Evolutionary conservation across 2,113 vertebrate genomes (phyloP), one percentile per base, ranked within the genome.

Genomic region (Dendropsophus ebraccatus): DNA sequence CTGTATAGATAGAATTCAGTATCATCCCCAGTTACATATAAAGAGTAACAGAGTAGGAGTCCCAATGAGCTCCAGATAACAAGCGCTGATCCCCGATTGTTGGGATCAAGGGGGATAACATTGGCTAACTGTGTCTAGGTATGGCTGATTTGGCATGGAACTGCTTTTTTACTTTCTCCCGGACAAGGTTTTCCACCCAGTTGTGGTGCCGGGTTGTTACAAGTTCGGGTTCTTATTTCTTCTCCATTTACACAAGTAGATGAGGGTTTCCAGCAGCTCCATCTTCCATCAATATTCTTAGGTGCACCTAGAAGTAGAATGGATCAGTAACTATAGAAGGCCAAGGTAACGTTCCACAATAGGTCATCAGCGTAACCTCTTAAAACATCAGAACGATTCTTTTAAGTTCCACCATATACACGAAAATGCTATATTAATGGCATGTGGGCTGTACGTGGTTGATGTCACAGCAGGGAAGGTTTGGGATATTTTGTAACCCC

Each of bases 211-310:
- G 83, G 90, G 80, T 92, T 92, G 67, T 93, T 95, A 84, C 74
- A 76, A 9, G 23, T n/a, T 0, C 94, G 94, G 17, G 88, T 94
- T 45, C 93, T 92, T 49, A 25, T 90, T 2, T 32, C 92, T 87
- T 88, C 91, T 21, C 81, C 88, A 35, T 85, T 76, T 2, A 13
- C 87, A 10, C 94, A 97, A 11, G 4, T 0, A 11, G 92, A 92
- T 93, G 93, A 95, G 35, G 77, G 0, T 28, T 92, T 91, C 95
- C 95, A 96, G 78, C 93, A 97, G 8, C 87, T 92, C 95, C 95
- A 95, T 86, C 94, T 93, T 41, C 96, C 95, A 23, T 94, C 87
- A 21, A 14, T 32, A 84, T 79, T 41, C 88, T 84, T 10, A 35
- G 23, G 0, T 17, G 47, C 8, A n/a, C 76, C 86, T 87, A 19